phyloP scores from a whole-genome alignment of 2,797 vertebrate species.

The Premnoplex brunnescens region DNA sequence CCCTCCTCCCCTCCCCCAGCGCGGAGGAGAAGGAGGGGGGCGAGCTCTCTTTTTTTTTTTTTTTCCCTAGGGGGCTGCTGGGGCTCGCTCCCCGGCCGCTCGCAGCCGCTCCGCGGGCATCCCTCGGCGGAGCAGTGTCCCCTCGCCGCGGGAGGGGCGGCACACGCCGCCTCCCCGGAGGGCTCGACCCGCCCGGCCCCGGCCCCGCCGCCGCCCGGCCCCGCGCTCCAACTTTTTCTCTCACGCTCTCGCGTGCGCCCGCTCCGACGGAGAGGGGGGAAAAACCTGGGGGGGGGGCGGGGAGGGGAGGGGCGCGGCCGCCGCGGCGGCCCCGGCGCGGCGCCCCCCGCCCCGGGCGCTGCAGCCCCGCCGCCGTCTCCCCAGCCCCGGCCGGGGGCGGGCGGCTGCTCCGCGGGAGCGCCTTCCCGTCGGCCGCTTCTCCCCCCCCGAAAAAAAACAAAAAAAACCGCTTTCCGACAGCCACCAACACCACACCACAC shows the following conservation, averaged over 20 bases:
- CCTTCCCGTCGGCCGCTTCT: not conserved
- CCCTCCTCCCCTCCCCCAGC: conserved; percentile 23
- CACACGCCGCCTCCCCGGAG: not conserved
- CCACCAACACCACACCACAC: not conserved
- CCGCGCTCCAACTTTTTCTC: conserved; percentile 48
- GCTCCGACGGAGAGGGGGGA: not conserved
- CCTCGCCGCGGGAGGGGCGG: not conserved
- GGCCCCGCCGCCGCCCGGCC: not conserved
- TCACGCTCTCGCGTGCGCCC: conserved; percentile 56
- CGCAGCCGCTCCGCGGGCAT: not conserved
- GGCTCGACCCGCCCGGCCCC: not conserved
- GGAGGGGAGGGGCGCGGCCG: not conserved
- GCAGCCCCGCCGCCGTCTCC: not conserved
- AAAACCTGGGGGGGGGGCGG: not conserved
- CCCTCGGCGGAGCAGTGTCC: not conserved
- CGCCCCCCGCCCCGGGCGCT: not conserved
- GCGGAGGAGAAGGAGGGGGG: not conserved
- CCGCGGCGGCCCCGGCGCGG: not conserved
- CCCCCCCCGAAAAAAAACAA: not conserved
- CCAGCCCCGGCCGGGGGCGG: not conserved
- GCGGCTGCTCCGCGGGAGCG: not conserved
- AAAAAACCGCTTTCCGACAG: not conserved
- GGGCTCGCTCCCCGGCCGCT: not conserved
- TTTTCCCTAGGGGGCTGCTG: not conserved
- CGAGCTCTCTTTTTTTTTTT: not conserved